Evolutionary conservation across 2,888 invertebrate genomes (phyloP).

Genomic region (Hypena proboscidalis): DNA sequence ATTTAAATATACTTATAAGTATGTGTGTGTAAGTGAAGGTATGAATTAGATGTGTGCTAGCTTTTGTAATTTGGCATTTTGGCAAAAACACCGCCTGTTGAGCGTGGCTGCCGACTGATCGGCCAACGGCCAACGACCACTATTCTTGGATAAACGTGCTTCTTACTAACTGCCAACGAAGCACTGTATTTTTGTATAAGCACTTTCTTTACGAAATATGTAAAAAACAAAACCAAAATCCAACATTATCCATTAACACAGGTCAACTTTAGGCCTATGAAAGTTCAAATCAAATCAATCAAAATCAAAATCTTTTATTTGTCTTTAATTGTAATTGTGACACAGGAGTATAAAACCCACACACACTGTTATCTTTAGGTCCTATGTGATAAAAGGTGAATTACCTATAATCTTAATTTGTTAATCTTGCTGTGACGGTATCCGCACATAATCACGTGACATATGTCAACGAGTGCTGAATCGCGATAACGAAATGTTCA

Average conservation of each 20-base stretch:
- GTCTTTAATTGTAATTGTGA: too few relatives aligned
- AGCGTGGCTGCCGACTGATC: constrained; percentile 68
- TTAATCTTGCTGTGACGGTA: too few relatives aligned
- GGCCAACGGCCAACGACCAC: constrained; percentile 37
- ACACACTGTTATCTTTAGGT: too few relatives aligned
- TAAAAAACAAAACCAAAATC: too few relatives aligned
- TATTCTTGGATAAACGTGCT: constrained; percentile 53
- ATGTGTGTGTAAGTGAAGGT: constrained; percentile 10
- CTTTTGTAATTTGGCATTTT: constrained; percentile 65
- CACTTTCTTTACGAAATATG: constrained; percentile 11
- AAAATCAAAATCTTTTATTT: too few relatives aligned
- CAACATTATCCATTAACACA: too few relatives aligned
- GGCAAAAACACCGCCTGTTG: constrained; percentile 43
- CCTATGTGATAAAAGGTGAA: too few relatives aligned
- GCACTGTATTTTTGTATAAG: constrained; percentile 21
- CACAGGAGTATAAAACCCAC: too few relatives aligned
- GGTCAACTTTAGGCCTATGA: background rate
- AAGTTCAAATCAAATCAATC: background rate
- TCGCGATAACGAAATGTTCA: too few relatives aligned
- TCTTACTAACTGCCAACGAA: constrained; percentile 49
- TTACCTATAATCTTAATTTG: too few relatives aligned
- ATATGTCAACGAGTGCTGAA: too few relatives aligned
- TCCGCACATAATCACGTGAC: too few relatives aligned
- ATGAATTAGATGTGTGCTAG: constrained; percentile 25
- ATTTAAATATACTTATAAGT: constrained; percentile 1